Conservation (phyloP, 2,888 invertebrate species). For the Drosophila kambysellisi region DNA sequence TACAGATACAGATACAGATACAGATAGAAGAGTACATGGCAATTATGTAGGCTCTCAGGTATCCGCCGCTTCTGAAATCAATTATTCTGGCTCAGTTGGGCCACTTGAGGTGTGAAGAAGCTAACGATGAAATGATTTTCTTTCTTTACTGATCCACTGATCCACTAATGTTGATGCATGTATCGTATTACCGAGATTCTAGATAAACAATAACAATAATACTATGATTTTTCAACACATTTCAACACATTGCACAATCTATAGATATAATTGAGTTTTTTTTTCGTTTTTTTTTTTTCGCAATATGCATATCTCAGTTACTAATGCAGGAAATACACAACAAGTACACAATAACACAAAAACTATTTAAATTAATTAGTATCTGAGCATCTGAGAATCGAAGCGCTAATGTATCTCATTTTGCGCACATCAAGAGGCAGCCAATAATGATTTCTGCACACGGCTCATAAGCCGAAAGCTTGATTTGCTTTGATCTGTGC, state of each 20-base stretch:
- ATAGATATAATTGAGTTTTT: not conserved
- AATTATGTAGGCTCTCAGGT: constrained; percentile 52
- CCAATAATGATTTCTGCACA: constrained; percentile 2
- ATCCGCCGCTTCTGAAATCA: constrained; percentile 62
- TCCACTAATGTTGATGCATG: constrained; percentile 12
- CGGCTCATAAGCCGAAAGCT: not conserved
- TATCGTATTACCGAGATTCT: constrained; percentile 22
- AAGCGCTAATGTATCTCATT: constrained; percentile 1
- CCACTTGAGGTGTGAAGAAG: constrained; percentile 69
- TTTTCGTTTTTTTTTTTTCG: not conserved
- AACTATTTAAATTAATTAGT: not conserved
- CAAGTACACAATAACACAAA: no score
- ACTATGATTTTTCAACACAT: constrained; percentile 29
- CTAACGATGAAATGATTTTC: constrained; percentile 61
- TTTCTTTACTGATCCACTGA: constrained; percentile 6
- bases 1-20: constrained; percentile 19
- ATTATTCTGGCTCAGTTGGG: constrained; percentile 59
- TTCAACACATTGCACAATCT: not conserved
- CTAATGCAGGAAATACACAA: not conserved
- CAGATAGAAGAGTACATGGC: constrained; percentile 20
- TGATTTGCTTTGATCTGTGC: constrained; percentile 11
- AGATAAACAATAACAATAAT: not conserved
- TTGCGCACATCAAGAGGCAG: not conserved
- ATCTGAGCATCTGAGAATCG: not conserved
- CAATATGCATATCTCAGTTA: not conserved